A percentile compares a stretch with the other conserved stretches of the same genome.
Evolutionary conservation across 2,797 vertebrate species (phyloP).

Genomic region (Tinamus major): DNA sequence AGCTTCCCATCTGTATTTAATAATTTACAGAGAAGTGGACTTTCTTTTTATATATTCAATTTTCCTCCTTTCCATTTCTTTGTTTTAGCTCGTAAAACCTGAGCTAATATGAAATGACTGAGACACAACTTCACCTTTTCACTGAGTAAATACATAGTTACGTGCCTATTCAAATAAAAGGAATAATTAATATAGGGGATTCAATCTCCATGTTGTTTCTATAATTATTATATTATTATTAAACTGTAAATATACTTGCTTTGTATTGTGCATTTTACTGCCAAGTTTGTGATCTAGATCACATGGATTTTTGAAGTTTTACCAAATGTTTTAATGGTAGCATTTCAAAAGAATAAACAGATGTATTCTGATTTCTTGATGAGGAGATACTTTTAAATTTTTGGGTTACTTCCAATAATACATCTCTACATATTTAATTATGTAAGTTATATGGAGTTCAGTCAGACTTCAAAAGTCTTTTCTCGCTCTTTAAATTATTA

Average conservation of each 20-base stretch:
- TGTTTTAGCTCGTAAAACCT: background rate
- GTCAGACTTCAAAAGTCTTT: background rate
- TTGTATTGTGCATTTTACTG: background rate
- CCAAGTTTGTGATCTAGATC: background rate
- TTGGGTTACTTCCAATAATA: background rate
- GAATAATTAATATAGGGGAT: background rate
- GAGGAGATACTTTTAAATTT: background rate
- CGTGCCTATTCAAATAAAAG: background rate
- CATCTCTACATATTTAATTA: background rate
- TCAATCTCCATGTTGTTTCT: conserved; percentile 19
- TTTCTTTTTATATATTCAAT: conserved; percentile 24
- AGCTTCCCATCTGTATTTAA: conserved; percentile 50
- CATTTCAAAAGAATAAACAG: background rate
- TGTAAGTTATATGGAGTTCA: background rate
- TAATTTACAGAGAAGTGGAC: conserved; percentile 50
- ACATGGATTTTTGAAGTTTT: background rate
- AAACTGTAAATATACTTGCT: background rate
- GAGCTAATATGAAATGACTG: background rate
- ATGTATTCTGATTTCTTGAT: background rate
- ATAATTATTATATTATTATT: background rate
- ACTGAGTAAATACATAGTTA: background rate
- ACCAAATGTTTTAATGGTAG: background rate
- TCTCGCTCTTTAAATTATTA: background rate
- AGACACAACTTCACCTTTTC: background rate
- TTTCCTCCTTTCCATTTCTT: background rate